Evolutionary conservation across 1,140 invertebrate genomes (phyloP).

Genomic region (Tetragonula clypearis): DNA sequence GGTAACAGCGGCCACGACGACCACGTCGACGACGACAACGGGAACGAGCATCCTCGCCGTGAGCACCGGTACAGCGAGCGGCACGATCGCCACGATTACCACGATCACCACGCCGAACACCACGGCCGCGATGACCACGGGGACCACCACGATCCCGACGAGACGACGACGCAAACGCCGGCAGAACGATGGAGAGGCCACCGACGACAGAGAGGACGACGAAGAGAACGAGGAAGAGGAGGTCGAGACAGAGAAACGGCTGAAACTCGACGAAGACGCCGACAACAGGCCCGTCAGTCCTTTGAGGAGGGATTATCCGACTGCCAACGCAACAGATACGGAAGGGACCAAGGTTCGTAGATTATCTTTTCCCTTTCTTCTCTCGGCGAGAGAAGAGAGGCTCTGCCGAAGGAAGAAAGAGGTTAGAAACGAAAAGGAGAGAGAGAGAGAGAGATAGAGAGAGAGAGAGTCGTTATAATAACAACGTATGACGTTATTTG

Average conservation of each 20-base stretch:
- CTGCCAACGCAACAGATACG: conserved; percentile 73
- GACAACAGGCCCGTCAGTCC: conserved; percentile 62
- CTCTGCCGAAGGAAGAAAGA: neutral
- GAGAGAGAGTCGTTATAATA: neutral
- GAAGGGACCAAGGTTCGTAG: conserved; percentile 76
- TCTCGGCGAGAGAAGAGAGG: no score
- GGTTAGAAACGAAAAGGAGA: neutral
- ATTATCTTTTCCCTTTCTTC: no score
- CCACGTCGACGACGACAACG: conserved; percentile 29
- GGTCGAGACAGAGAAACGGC: conserved; percentile 68
- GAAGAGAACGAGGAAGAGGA: conserved; percentile 79
- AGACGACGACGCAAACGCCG: conserved; percentile 54
- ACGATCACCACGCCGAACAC: conserved; percentile 30
- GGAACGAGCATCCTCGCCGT: conserved; percentile 43
- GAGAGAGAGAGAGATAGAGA: no score
- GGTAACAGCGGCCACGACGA: conserved; percentile 36
- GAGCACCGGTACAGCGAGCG: conserved; percentile 53
- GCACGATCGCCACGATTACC: conserved; percentile 11
- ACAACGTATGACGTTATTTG: neutral
- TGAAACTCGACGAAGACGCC: conserved; percentile 71
- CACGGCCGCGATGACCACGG: conserved; percentile 65
- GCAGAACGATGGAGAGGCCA: conserved; percentile 57
- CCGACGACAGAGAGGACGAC: conserved; percentile 71
- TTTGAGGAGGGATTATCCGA: conserved; percentile 68
- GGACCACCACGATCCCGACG: conserved; percentile 60